These are phyloP conservation scores for Engraulis encrasicolus DNA, from an alignment of 2,113 vertebrate species.

Conservation along the genomic window DNA sequence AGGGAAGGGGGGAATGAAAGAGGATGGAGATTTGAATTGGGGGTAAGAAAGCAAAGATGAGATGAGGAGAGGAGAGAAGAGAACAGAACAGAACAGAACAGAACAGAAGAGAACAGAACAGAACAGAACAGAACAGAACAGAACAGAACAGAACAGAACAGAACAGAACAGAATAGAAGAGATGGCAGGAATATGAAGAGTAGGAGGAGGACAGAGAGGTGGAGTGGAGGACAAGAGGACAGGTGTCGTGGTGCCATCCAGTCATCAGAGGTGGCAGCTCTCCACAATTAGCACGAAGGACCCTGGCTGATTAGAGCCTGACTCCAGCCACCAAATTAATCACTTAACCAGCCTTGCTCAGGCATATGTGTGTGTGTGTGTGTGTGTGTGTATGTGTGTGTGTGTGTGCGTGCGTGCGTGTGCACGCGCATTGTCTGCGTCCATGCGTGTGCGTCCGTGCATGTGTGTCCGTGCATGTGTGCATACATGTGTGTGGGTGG, in stretches of 20 bases:
- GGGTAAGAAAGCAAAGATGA: neutral
- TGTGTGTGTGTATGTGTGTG: neutral
- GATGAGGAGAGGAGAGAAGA: slow-evolving; percentile 28
- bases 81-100: slow-evolving; percentile 7
- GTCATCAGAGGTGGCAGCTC: slow-evolving; percentile 66
- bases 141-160: too few relatives aligned
- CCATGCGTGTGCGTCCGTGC: neutral
- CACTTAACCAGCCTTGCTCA: slow-evolving; percentile 56
- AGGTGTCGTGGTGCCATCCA: too few relatives aligned
- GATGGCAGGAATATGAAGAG: neutral
- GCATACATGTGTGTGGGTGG: neutral
- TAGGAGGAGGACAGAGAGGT: neutral
- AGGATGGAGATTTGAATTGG: too few relatives aligned
- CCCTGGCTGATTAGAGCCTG: slow-evolving; percentile 66
- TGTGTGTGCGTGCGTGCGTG: slow-evolving; percentile 66
- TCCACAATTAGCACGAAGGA: slow-evolving; percentile 65
- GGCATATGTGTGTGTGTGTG: slow-evolving; percentile 62
- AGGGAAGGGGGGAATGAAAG: too few relatives aligned
- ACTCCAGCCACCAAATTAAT: neutral
- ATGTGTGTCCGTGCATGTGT: neutral
- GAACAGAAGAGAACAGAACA: too few relatives aligned
- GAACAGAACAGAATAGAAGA: too few relatives aligned
- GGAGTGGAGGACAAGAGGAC: slow-evolving; percentile 20
- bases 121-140: too few relatives aligned
- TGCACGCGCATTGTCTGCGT: slow-evolving; percentile 21